phyloP scores from a whole-genome alignment of 92 coral and sea anemone genomes.

The Palythoa grandiflora region DNA sequence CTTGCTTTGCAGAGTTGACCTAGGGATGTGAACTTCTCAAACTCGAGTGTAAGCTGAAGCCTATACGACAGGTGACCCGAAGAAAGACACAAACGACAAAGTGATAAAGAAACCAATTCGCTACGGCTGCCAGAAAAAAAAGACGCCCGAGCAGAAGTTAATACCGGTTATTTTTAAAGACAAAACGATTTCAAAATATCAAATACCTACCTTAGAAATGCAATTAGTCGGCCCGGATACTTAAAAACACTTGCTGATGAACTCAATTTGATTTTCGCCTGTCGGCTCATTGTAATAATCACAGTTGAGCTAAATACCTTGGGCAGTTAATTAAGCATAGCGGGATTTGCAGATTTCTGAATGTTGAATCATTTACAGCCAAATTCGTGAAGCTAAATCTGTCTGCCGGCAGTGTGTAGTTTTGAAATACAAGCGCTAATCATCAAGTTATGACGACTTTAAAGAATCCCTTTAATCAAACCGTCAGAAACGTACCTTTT shows the following conservation, averaged over 20 bases:
- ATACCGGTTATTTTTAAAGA: slow-evolving; percentile 27
- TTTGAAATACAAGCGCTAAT: background rate
- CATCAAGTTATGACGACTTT: background rate
- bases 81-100: slow-evolving; percentile 36
- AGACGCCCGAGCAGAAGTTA: background rate
- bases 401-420: slow-evolving; percentile 7
- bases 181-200: slow-evolving; percentile 16
- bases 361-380: slow-evolving; percentile 27
- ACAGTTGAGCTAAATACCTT: slow-evolving; percentile 18
- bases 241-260: slow-evolving; percentile 39
- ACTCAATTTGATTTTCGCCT: background rate
- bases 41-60: slow-evolving; percentile 41
- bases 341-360: slow-evolving; percentile 7
- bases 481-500: background rate
- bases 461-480: background rate
- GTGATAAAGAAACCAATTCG: slow-evolving; percentile 22
- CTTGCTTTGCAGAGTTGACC: slow-evolving; percentile 44
- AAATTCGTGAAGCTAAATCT: slow-evolving; percentile 25
- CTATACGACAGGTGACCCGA: slow-evolving; percentile 44
- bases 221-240: slow-evolving; percentile 31
- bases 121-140: slow-evolving; percentile 4
- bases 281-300: slow-evolving; percentile 13
- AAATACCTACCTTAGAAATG: slow-evolving; percentile 33
- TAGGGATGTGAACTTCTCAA: slow-evolving; percentile 39
- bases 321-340: slow-evolving; percentile 45